Evolutionary conservation across 2,797 vertebrate species (phyloP), one percentile per base, ranked within the genome.

Genomic region (Pterois miles): DNA sequence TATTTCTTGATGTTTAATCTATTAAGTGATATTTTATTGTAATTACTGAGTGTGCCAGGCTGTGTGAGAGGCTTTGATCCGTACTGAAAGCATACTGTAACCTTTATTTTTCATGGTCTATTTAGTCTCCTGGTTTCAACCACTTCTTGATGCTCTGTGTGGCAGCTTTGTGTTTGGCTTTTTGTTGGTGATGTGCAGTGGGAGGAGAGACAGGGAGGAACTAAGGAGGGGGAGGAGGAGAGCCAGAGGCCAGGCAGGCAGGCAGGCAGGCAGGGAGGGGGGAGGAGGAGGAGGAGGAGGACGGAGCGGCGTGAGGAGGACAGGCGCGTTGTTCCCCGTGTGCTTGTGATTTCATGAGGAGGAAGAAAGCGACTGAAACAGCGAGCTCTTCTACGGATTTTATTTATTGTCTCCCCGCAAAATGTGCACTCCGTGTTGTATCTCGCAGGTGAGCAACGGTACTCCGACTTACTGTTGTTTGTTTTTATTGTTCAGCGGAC

Each of bases 391-490:
- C 64, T 27, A 74, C 68, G 84, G 82, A 88, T 67, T 73, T 20
- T 27, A 65, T 63, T 69, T 6, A 57, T 23, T 64, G 16, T 4
- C 57, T 13, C 60, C 31, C 18, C 7, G 9, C 66, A 87, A 14
- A 12, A 96, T 96, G 95, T 95, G 94, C 27, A 88, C 74, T 0
- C 94, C 88, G 75, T 95, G 95, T 59, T 96, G 95, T 65, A 12
- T 95, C 34, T 82, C 93, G 58, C 95, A 96, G 95, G 95, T 96
- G 81, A 95, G 95, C 2, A 91, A 81, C 74, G 63, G 36, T 22
- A 52, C 6, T 8, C 53, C 1, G 29, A 34, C 27, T 57, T 53
- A 6, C n/a, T 18, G 31, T 65, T 58, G 34, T 58, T 36, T 71
- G 34, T 65, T n/a, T n/a, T n/a, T 62, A 36, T 36, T 81, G 31